Percentiles rank a stretch among this genome's conserved stretches.
These are phyloP conservation scores for Acleris sparsana DNA, from an alignment of 2,888 invertebrate species.

Conservation along the genomic window DNA sequence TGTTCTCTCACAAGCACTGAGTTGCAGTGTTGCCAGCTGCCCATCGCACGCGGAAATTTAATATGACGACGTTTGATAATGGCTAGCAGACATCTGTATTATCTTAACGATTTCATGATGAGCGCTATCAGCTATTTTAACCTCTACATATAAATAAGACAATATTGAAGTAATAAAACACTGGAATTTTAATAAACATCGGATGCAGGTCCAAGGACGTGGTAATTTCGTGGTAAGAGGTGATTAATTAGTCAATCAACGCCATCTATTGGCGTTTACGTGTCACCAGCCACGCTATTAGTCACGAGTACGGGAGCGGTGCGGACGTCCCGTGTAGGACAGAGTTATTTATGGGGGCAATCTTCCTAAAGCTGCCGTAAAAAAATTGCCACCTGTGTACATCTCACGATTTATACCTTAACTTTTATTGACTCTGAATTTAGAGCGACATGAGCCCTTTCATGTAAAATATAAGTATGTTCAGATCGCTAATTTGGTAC, in stretches of 20 bases:
- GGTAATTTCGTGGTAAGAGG: slow-evolving; percentile 42
- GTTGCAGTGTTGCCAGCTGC: slow-evolving; percentile 24
- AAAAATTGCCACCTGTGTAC: slow-evolving; percentile 66
- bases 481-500: not conserved
- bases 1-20: slow-evolving; percentile 36
- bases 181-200: not conserved
- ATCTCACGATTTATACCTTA: slow-evolving; percentile 65
- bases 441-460: slow-evolving; percentile 41
- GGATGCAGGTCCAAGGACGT: slow-evolving; percentile 2
- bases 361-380: slow-evolving; percentile 63
- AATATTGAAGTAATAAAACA: slow-evolving; percentile 10
- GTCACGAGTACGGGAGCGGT: slow-evolving; percentile 61
- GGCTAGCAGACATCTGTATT: slow-evolving; percentile 24
- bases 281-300: slow-evolving; percentile 68
- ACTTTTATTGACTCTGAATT: slow-evolving; percentile 60
- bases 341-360: slow-evolving; percentile 76
- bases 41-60: slow-evolving; percentile 7
- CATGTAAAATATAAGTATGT: not conserved
- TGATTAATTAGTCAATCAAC: slow-evolving; percentile 78
- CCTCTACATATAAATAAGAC: not conserved
- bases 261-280: slow-evolving; percentile 68
- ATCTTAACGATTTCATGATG: slow-evolving; percentile 10
- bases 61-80: slow-evolving; percentile 15
- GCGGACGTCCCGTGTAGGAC: slow-evolving; percentile 62
- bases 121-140: not conserved